phyloP scores from a whole-genome alignment of 1,140 invertebrate species.

The Solen grandis region DNA sequence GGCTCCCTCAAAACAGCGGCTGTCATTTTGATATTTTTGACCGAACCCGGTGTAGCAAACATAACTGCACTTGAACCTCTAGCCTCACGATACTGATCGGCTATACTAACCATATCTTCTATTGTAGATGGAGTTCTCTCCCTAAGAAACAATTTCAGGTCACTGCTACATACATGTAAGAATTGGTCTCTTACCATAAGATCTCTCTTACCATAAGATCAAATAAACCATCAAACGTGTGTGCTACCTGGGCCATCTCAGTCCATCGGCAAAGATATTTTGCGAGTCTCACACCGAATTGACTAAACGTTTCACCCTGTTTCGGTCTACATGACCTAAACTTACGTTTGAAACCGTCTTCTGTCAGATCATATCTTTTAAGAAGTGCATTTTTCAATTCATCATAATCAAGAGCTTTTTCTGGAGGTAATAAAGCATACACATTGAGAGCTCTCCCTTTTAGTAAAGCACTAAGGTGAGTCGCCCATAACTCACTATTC shows the following conservation, averaged over 20 bases:
- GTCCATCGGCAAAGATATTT: neutral
- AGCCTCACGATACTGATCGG: neutral
- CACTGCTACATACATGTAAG: neutral
- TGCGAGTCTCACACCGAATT: neutral
- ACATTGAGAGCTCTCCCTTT: constrained; percentile 32
- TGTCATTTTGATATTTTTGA: too few relatives aligned
- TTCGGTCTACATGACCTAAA: constrained; percentile 1
- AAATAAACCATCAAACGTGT: neutral
- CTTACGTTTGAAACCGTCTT: constrained; percentile 11
- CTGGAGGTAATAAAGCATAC: constrained; percentile 1
- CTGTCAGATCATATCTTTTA: constrained; percentile 13
- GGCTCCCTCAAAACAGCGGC: neutral
- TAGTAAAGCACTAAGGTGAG: constrained; percentile 15
- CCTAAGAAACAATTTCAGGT: neutral
- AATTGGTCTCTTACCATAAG: too few relatives aligned
- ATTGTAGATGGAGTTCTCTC: neutral
- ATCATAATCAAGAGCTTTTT: neutral
- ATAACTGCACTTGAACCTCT: neutral
- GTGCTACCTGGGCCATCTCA: neutral
- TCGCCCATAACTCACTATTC: neutral
- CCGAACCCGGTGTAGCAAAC: neutral
- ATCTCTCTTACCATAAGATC: neutral
- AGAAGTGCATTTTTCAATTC: constrained; percentile 19
- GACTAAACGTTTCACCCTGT: neutral
- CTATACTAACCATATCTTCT: neutral